Percentiles rank a stretch among this genome's conserved stretches.
Evolutionary conservation across 2,797 vertebrate species (phyloP).

Genomic region (Tenualosa thibaudeaui): DNA sequence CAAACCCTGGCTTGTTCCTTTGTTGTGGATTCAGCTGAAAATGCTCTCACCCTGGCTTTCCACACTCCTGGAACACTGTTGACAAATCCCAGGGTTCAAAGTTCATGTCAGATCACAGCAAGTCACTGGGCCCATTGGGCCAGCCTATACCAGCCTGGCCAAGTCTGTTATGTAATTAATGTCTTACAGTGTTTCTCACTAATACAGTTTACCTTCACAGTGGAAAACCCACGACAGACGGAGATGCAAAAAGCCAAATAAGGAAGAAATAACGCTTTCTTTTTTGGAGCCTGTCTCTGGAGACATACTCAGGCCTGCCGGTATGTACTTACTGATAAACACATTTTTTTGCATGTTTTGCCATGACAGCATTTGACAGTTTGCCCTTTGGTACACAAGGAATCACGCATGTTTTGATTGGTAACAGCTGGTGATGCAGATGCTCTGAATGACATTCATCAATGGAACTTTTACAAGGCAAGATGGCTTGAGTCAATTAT

Average conservation of each 20-base stretch:
- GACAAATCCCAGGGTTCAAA: slow-evolving; percentile 58
- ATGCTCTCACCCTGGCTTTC: slow-evolving; percentile 23
- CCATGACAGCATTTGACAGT: not conserved
- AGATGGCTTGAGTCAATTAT: not conserved
- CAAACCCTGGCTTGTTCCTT: slow-evolving; percentile 64
- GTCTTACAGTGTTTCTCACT: not conserved
- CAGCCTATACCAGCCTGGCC: not conserved
- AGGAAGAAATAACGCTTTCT: not conserved
- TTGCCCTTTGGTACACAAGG: not conserved
- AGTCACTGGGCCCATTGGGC: not conserved
- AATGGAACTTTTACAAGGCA: not conserved
- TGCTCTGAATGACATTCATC: not conserved
- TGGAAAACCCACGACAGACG: not conserved
- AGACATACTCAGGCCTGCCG: not conserved
- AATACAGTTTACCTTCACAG: not conserved
- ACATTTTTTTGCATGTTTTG: not conserved
- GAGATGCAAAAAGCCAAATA: not conserved
- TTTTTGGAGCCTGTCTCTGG: not conserved
- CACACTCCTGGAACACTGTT: slow-evolving; percentile 23
- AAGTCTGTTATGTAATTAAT: slow-evolving; percentile 8
- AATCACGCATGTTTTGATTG: not conserved
- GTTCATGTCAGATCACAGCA: not conserved
- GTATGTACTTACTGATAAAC: slow-evolving; percentile 3
- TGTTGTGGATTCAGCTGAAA: slow-evolving; percentile 46
- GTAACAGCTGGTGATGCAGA: not conserved